Evolutionary conservation across 2,888 invertebrate genomes (phyloP), one percentile per base, ranked within the genome.

Genomic region (Rosalia funebris): DNA sequence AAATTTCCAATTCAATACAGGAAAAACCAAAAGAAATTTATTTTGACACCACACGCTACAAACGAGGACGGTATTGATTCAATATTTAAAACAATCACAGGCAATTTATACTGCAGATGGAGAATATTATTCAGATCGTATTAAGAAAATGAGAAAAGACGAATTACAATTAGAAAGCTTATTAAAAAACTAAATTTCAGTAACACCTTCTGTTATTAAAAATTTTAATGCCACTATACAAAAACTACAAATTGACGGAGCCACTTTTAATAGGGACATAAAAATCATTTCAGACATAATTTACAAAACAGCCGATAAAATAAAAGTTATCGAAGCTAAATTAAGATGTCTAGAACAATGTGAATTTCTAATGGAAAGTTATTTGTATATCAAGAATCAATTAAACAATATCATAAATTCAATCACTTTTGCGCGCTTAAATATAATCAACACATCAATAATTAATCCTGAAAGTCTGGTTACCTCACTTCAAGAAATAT

Each of bases 171-270:
- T 56, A 5, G 34, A 37, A 47, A 37, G 17, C 10, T 36, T 56
- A 11, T 19, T 20, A 2, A 47, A 56, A 47, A 47, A 11, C n/a
- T 44, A 58, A 58, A 44, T 58, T 19, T 59, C 41, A 5, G 53
- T 59, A 2, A 46, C 59, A n/a, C 44, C 25, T 1, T 45, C 53
- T 5, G 46, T 59, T 19, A 46, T 59, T 20, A 45, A 39, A 54
- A 45, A 31, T 4, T 54, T 59, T 16, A 59, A 54, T 15, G 31
- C 53, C 1, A 54, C 59, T 9, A 54, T 54, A 15, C 59, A 53
- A 37, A 12, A 53, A 59, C 25, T 59, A 3, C 46, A 59, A 39
- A 37, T 54, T 0, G 59, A 47, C 16, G 54, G 53, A 34, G 9
- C 32, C 14, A 52, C 52, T 1, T 58, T 58, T 12, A 58, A 58